These are phyloP conservation scores for Zaprionus lineosus DNA, from an alignment of 2,888 invertebrate genomes.

Conservation along the genomic window DNA sequence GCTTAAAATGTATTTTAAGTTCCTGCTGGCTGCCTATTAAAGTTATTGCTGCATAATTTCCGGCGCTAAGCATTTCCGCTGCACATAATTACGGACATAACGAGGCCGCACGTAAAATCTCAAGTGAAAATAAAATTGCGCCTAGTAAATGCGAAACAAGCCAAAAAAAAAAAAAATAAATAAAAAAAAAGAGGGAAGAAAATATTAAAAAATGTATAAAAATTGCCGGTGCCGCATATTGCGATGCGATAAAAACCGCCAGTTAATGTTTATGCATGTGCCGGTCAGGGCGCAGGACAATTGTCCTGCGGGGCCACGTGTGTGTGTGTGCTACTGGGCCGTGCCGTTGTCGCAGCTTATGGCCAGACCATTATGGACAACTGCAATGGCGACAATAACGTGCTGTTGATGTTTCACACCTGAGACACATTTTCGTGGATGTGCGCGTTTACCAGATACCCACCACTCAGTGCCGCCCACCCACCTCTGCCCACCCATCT, in stretches of 20 bases:
- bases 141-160: conserved; percentile 34
- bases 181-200: conserved; percentile 1
- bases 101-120: conserved; percentile 26
- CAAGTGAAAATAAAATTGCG: conserved; percentile 37
- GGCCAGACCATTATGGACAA: conserved; percentile 70
- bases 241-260: conserved; percentile 58
- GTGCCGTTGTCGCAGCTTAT: conserved; percentile 53
- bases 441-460: not conserved
- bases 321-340: conserved; percentile 1
- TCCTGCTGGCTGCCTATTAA: conserved; percentile 44
- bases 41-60: conserved; percentile 59
- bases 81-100: conserved; percentile 50
- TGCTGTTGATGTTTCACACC: conserved; percentile 72
- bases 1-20: conserved; percentile 44
- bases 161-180: not conserved
- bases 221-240: conserved; percentile 34
- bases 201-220: not conserved
- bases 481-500: not conserved
- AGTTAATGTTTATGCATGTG: conserved; percentile 61
- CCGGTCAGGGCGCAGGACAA: conserved; percentile 37
- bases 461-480: not conserved
- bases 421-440: conserved; percentile 59
- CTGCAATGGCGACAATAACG: conserved; percentile 74
- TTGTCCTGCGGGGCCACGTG: conserved; percentile 54
- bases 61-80: conserved; percentile 51